Base-by-base conservation (phyloP, 1,140 invertebrate species). In the Myzus persicae region DNA sequence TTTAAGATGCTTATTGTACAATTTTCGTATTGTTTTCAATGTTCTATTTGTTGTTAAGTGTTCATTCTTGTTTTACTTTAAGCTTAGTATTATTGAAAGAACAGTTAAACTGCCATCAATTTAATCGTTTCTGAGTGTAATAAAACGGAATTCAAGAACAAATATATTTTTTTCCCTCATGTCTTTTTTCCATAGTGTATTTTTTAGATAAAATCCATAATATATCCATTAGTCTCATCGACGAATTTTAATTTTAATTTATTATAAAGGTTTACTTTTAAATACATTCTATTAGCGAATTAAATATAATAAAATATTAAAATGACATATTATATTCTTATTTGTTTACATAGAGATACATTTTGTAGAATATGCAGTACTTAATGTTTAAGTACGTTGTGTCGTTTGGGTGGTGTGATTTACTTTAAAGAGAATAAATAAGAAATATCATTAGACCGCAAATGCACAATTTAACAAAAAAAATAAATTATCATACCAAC, bases 81-180 rank as follows among this genome's bases (percentile, higher is more conserved):
- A 93, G 91, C 76, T 93, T 93, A 93, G 91, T 84, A 67, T 91
- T 93, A 82, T 82, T 14, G 40, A 93, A 93, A 82, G 91, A 93
- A 93, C 91, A 93, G 46, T 93, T 93, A 84, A 91, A 93, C 91
- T 93, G 91, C 91, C 91, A 93, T 93, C 91, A 51, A 93, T 93
- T 76, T 93, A 84, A 93, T 93, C 81, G 44, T 93, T 93, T 93
- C 91, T 93, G 91, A 82, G 91, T 93, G 76, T 93, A 93, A 82
- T 93, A 93, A 91, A 93, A 93, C 44, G 91, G 46, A 82, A 84
- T 93, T 93, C 67, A 92, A 92, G 76, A 92, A 51, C 84, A 85
- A 85, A 51, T 48, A 93, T 93, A 85, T 46, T 91, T 94, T 94
- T 93, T 94, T 94, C 91, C 94, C 38, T 90, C 1, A 20, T 54